These are phyloP conservation scores for Pachycephus smyrnensis DNA, from an alignment of 2,888 invertebrate species.

Conservation along the genomic window DNA sequence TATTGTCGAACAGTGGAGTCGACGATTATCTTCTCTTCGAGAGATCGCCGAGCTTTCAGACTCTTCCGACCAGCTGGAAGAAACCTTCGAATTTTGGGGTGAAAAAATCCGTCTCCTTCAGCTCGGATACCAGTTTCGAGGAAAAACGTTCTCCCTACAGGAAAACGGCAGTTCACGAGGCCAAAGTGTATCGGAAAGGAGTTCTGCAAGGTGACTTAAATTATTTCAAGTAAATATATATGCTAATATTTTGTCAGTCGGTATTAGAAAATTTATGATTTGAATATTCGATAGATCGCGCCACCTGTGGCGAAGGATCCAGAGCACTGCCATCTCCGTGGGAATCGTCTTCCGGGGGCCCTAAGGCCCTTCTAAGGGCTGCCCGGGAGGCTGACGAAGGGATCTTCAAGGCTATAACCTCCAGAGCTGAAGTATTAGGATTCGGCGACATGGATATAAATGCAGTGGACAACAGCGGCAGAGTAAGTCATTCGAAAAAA, in stretches of 20 bases:
- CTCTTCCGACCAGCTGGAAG: conserved; percentile 37
- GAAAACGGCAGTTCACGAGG: conserved; percentile 56
- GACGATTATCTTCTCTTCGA: conserved; percentile 23
- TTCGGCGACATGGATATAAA: conserved; percentile 69
- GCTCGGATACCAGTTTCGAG: conserved; percentile 60
- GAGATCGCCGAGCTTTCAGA: conserved; percentile 42
- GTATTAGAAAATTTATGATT: background rate
- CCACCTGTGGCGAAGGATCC: conserved; percentile 16
- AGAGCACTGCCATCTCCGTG: conserved; percentile 50
- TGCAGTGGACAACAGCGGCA: conserved; percentile 70
- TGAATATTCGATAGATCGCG: background rate
- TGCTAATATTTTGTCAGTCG: background rate
- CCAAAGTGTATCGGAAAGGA: conserved; percentile 58
- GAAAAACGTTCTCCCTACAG: conserved; percentile 44
- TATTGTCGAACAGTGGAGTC: conserved; percentile 8
- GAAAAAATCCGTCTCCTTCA: conserved; percentile 63
- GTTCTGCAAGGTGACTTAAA: conserved; percentile 54
- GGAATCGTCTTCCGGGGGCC: conserved; percentile 52
- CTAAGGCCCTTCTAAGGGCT: conserved; percentile 68
- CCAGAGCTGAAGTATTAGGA: conserved; percentile 61
- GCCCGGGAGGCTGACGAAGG: conserved; percentile 71
- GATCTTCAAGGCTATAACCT: conserved; percentile 65
- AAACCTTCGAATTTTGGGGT: conserved; percentile 35
- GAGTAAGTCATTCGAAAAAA: conserved; percentile 66
- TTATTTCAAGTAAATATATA: background rate